phyloP scores from a whole-genome alignment of 2,888 invertebrate species.

The Phalera bucephala region DNA sequence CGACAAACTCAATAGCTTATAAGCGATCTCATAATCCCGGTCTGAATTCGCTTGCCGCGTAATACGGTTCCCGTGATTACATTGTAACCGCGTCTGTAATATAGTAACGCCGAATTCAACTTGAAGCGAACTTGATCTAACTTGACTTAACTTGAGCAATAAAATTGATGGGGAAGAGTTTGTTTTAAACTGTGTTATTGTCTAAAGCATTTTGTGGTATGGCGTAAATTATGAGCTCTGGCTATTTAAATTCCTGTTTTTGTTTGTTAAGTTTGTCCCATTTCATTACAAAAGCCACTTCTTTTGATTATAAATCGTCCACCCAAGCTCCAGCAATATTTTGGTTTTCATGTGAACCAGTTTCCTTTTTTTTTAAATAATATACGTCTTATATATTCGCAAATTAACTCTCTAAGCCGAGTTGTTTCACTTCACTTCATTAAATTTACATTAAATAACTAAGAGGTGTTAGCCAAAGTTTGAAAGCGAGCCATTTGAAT shows the following conservation, averaged over 20 bases:
- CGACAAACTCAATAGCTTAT: conserved; percentile 5
- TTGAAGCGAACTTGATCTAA: conserved; percentile 9
- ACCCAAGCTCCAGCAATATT: too few species aligned
- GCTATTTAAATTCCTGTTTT: conserved; percentile 1
- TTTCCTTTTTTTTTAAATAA: too few species aligned
- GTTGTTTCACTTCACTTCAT: too few species aligned
- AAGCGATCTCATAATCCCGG: conserved; percentile 9
- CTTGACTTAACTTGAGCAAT: conserved; percentile 25
- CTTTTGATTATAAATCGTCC: too few species aligned
- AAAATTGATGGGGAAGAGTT: conserved; percentile 36
- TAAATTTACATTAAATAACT: too few species aligned
- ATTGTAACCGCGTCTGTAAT: conserved; percentile 19
- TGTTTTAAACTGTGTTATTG: conserved; percentile 28
- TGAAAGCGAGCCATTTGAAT: too few species aligned
- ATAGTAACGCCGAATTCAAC: conserved; percentile 23
- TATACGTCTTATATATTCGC: too few species aligned
- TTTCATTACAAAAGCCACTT: too few species aligned
- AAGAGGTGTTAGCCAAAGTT: too few species aligned
- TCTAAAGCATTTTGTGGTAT: conserved; percentile 15
- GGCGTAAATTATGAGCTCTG: background rate
- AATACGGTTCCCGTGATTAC: conserved; percentile 11
- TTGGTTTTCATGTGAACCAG: too few species aligned
- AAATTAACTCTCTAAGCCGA: too few species aligned
- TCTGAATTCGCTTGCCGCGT: conserved; percentile 3
- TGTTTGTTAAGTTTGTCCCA: too few species aligned